Conservation (phyloP, 2,113 vertebrate species). For the Hippocampus comes region DNA sequence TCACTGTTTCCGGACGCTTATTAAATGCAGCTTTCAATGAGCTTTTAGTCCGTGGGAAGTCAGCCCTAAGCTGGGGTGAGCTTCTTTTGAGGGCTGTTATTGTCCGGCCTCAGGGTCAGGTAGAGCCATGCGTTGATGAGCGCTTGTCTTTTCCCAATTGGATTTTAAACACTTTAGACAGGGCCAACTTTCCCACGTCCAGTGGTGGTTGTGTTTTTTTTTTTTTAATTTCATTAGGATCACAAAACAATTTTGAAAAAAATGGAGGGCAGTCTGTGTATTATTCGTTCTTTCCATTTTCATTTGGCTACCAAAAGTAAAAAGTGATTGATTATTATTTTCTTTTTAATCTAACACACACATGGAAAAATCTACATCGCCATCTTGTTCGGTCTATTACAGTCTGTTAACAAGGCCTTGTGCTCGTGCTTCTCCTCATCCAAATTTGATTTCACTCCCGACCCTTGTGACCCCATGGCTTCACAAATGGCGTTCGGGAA, state of each 20-base stretch:
- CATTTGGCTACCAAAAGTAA: too few species aligned
- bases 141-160: conserved; percentile 54
- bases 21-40: conserved; percentile 73
- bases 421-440: background rate
- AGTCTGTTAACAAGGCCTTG: background rate
- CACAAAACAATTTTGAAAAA: background rate
- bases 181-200: conserved; percentile 37
- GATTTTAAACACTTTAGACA: conserved; percentile 51
- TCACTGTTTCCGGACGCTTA: conserved; percentile 73
- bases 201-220: background rate
- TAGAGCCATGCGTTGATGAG: conserved; percentile 55
- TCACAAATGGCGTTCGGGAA: conserved; percentile 49
- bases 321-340: too few species aligned
- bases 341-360: too few species aligned
- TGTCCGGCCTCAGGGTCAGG: conserved; percentile 62
- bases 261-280: background rate
- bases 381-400: background rate
- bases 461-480: conserved; percentile 10
- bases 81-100: conserved; percentile 49
- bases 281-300: background rate
- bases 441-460: conserved; percentile 20
- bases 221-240: background rate
- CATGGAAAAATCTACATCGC: background rate
- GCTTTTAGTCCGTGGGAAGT: conserved; percentile 69
- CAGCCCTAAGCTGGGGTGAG: conserved; percentile 50